Base-by-base conservation (phyloP, 2,797 vertebrate species). In the Spinibarbus caldwelli region DNA sequence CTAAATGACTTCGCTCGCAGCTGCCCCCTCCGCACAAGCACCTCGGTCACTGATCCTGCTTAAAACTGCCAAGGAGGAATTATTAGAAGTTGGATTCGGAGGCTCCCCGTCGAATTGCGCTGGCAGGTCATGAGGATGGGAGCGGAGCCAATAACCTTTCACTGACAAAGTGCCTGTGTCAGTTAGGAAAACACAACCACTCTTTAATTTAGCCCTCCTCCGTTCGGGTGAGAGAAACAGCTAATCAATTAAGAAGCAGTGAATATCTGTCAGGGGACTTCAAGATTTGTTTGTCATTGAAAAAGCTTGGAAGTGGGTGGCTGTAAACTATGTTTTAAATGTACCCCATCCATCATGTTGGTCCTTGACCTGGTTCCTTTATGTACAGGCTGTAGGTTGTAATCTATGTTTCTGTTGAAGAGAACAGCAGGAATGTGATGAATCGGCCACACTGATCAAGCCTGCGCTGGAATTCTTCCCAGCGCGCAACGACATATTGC, bases 151-250 rank as follows among this genome's bases (percentile, higher is more conserved):
- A 88, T 86, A 88, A 84, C 87, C 82, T 84, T 84, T 82, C 78
- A 31, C 84, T 88, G 85, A 87, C 79, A 88, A 84, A 86, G 80
- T 73, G 78, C 84, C 67, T 79, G 71, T 84, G 86, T 87, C 83
- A 85, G 71, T 90, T 87, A 80, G 80, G 73, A 88, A 81, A 86
- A 83, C 71, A 78, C 76, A 84, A 64, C 52, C 78, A 36, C 89
- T 87, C 85, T 88, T 88, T 87, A 90, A 90, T 90, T 86, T 85
- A 88, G 83, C 86, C 83, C 54, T 64, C 8, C 67, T 80, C 85
- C 2, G 23, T 68, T n/a, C 12, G 31, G 68, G 68, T 72, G 86
- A 80, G 70, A 85, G 78, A 78, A 87, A 79, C 83, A 86, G 88
- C 78, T 86, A 85, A 89, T 90, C 88, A 89, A 86, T 88, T 86